Base-by-base conservation (phyloP, 2,888 invertebrate genomes). In the Hesperia comma region DNA sequence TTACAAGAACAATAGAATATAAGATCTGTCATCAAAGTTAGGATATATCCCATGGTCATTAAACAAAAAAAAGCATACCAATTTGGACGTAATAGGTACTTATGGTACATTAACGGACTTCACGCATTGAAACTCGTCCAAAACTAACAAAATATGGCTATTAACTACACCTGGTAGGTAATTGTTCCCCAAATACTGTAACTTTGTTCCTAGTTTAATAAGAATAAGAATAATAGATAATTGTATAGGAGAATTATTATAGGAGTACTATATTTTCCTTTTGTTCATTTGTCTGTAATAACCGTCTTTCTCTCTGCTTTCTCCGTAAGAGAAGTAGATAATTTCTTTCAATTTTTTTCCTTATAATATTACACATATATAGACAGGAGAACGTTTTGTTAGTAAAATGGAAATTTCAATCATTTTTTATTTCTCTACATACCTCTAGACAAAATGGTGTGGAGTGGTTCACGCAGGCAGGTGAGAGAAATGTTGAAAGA, bases 401-500 rank as follows among this genome's bases (percentile, higher is more conserved):
- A 37, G 37, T 37, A 37, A 37, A 46, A 46, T 17, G 17, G 1
- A 46, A 17, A 17, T 1, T 17, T 15, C 14, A 26, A 51, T 8
- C 21, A 17, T 14, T 21, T 51, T 49, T 43, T 17, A 58, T 58
- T 46, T 33, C 32, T 43, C 55, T 41, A 62, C 43, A 43, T 7
- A 55, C n/a, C 62, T 12, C 8, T 7, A 32, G 62, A 43, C 32
- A 32, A 46, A 43, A 56, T 12, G 32, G 32, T 14, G 32, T 56
- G 12, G 53, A 55, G 55, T 56, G 33, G 43, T 21, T 54, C 21
- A 54, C 43, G 60, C 60, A 58, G 43, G 60, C 60, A 58, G 43
- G 53, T 66, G 64, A 41, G 53, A 54, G 64, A 60, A 60, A 66
- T 66, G 58, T 60, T 60, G 53, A 46, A 66, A 60, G 58, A 64